Conservation (phyloP, 2,113 vertebrate genomes). For the Apteryx mantelli region DNA sequence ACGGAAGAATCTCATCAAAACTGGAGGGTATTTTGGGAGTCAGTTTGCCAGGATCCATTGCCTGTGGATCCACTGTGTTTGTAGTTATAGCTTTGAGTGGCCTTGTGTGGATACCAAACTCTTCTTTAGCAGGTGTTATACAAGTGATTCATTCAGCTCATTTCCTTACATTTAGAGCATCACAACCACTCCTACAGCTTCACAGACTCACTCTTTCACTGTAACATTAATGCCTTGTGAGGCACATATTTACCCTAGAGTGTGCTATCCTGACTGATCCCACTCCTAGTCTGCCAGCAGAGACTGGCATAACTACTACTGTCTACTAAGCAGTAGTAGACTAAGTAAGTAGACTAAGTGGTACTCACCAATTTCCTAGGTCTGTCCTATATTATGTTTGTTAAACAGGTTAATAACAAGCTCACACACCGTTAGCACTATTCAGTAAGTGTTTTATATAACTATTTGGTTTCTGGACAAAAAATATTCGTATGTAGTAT, state of each 20-base stretch:
- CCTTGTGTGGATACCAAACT: not conserved
- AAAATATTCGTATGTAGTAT: not conserved
- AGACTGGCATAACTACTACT: accelerated
- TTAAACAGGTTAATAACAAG: not conserved
- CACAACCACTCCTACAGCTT: accelerated
- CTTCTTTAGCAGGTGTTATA: not conserved
- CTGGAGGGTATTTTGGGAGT: not conserved
- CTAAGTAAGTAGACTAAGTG: too few relatives aligned
- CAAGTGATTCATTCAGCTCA: not conserved
- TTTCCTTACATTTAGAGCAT: accelerated
- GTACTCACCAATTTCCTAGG: not conserved
- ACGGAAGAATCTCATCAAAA: not conserved
- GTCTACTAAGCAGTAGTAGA: not conserved
- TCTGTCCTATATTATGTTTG: not conserved
- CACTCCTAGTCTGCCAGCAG: not conserved
- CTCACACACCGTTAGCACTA: not conserved
- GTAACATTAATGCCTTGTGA: accelerated
- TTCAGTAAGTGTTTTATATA: not conserved
- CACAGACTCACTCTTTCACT: accelerated
- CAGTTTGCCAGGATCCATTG: not conserved
- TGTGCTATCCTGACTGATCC: accelerated
- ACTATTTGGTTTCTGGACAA: conserved; percentile 17
- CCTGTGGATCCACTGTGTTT: not conserved
- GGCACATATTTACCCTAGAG: accelerated
- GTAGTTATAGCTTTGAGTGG: not conserved